Evolutionary conservation across 2,113 vertebrate genomes (phyloP).

Genomic region (Gymnogyps californianus): DNA sequence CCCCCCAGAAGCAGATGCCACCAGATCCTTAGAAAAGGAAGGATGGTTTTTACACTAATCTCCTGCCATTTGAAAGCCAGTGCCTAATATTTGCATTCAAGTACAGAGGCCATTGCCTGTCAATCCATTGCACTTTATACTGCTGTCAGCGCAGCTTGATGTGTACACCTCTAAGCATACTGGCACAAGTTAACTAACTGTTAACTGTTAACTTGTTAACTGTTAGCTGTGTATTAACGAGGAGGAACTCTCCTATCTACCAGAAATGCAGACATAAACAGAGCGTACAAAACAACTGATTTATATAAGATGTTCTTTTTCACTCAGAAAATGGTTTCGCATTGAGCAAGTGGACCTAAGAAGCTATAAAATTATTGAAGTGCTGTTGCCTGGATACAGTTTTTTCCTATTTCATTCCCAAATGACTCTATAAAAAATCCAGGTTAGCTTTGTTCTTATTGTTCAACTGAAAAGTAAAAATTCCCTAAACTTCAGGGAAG

Average conservation of each 20-base stretch:
- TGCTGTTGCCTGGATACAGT: neutral
- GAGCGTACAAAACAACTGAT: neutral
- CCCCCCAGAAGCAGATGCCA: neutral
- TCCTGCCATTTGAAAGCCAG: neutral
- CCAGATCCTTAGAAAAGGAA: neutral
- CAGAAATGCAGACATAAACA: neutral
- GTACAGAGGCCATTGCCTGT: neutral
- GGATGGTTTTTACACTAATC: neutral
- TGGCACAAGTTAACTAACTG: neutral
- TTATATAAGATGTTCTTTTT: neutral
- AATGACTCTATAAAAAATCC: neutral
- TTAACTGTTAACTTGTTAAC: neutral
- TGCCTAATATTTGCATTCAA: neutral
- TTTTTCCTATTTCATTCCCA: neutral
- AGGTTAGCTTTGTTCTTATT: neutral
- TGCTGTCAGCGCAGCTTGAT: neutral
- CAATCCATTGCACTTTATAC: neutral
- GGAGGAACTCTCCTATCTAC: neutral
- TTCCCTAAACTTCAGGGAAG: neutral
- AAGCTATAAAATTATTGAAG: neutral
- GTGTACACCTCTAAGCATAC: rapidly evolving
- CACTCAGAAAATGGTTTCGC: neutral
- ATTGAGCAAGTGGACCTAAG: neutral
- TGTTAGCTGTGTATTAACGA: neutral
- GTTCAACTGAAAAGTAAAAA: neutral